Evolutionary conservation across 2,113 vertebrate species (phyloP).

Genomic region (Hipposideros armiger): DNA sequence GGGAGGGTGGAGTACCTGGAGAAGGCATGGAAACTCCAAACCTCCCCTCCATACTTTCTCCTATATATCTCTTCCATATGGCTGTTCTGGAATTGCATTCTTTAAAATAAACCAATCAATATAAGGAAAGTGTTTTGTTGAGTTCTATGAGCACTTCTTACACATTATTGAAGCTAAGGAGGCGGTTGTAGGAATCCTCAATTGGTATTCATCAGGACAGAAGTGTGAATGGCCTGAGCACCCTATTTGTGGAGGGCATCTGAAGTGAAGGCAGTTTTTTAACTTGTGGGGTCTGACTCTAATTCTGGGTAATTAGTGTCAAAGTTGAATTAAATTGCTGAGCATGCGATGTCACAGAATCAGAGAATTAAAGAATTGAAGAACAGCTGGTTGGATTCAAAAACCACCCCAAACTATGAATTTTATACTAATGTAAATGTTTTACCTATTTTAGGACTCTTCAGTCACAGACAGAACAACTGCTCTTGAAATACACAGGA

Average conservation of each 20-base stretch:
- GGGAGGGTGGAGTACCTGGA: not conserved
- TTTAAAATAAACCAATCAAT: not conserved
- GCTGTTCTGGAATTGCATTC: not conserved
- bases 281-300: not conserved
- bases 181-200: not conserved
- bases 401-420: not conserved
- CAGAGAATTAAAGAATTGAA: not conserved
- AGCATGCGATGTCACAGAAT: not conserved
- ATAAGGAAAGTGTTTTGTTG: not conserved
- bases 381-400: not conserved
- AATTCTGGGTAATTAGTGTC: not conserved
- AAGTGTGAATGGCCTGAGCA: not conserved
- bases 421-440: not conserved
- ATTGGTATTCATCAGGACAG: not conserved
- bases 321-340: not conserved
- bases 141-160: not conserved
- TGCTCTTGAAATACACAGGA: not conserved
- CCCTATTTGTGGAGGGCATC: not conserved
- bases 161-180: not conserved
- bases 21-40: not conserved
- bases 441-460: not conserved
- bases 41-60: not conserved
- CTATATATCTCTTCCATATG: not conserved
- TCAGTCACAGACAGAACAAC: not conserved
- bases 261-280: not conserved